Evolutionary conservation across 2,888 invertebrate species (phyloP), one percentile per base, ranked within the genome.

Genomic region (Andrena bucephala): DNA sequence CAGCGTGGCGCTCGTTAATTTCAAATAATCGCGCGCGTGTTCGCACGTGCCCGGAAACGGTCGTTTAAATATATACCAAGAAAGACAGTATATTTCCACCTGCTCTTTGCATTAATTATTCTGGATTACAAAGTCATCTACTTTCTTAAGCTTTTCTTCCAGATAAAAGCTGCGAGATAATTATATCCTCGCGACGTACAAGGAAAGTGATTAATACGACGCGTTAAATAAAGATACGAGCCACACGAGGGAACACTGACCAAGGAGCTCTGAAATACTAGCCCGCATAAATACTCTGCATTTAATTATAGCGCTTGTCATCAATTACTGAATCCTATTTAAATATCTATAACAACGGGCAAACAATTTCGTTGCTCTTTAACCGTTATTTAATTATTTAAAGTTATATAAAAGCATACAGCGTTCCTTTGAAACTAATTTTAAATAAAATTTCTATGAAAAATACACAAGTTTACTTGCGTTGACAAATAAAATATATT

Each of bases 31-130:
- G 82, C 83, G 82, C 60, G 66, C 73, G 24, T 71, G 68, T 70
- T 76, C 71, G 75, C 83, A 84, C 83, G 83, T 83, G 83, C 83
- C 78, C 84, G 83, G 83, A 84, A 84, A 79, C 79, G 71, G n/a
- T 36, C 66, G 84, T 62, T 84, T 72, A 83, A 84, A 83, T 83
- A 77, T 84, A 75, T 71, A 78, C 65, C 78, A 36, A 54, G 54
- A 48, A 77, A 65, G 62, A 33, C 63, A 52, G 69, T 63, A 71
- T 63, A 77, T 70, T 63, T 74, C 71, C 73, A 83, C 74, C 77
- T 73, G 69, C 83, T 70, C 57, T 42, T 77, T 71, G 59, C 67
- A 71, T 72, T 74, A 77, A 72, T 83, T 82, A 83, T 76, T 60
- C 54, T 2, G 62, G 66, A 82, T 83, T 73, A 77, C 59, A 77